Percentiles rank a stretch among this genome's conserved stretches.
phyloP scores from a whole-genome alignment of 1,140 invertebrate genomes.

The Conus betulinus region DNA sequence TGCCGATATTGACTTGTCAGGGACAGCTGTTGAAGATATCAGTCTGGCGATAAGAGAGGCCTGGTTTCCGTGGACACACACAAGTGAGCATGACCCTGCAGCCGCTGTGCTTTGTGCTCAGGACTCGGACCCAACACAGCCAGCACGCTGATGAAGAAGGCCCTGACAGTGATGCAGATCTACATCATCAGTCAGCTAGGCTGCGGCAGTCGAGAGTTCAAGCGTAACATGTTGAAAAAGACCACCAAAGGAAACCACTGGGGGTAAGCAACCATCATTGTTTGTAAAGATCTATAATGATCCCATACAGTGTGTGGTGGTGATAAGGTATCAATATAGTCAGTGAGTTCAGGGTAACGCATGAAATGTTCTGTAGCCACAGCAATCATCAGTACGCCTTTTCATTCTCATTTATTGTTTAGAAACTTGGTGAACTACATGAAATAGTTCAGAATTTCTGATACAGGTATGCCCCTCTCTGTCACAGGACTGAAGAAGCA shows the following conservation, averaged over 20 bases:
- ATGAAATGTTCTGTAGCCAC: neutral
- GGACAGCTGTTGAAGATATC: no score
- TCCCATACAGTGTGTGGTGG: no score
- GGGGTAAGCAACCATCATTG: conserved; percentile 82
- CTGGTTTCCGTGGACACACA: no score
- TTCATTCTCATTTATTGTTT: neutral
- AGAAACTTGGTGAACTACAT: no score
- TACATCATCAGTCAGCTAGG: conserved; percentile 94
- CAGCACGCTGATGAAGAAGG: conserved; percentile 84
- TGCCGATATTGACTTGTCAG: no score
- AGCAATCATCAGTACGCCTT: neutral
- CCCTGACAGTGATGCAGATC: conserved; percentile 91
- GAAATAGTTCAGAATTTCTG: no score
- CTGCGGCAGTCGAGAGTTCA: conserved; percentile 84
- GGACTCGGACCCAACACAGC: neutral
- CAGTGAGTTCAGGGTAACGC: neutral
- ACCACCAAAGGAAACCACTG: conserved; percentile 91
- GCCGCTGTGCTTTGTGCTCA: neutral
- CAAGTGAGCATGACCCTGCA: no score
- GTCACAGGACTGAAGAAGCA: no score
- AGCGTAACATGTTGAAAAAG: conserved; percentile 90
- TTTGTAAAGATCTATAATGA: neutral
- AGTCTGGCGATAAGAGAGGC: no score
- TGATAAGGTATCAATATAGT: no score
- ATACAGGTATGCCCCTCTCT: no score